Conservation (phyloP, 2,797 vertebrate species). For the Myripristis murdjan region DNA sequence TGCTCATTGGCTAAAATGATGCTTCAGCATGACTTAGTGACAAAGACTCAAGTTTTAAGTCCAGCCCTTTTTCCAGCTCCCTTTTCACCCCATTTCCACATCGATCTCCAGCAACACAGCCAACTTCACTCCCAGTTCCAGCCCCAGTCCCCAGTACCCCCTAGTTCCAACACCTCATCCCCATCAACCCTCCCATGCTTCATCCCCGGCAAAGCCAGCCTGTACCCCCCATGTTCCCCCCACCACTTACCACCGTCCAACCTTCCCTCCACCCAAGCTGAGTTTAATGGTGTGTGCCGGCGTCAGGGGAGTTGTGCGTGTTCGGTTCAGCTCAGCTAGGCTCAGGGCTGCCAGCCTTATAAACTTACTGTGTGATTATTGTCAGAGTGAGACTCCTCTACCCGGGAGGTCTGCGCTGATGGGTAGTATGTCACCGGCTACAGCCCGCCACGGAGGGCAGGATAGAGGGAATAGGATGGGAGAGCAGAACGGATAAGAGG, state of each 20-base stretch:
- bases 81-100: conserved; percentile 60
- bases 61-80: conserved; percentile 38
- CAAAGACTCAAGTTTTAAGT: conserved; percentile 54
- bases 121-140: conserved; percentile 32
- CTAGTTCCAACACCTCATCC: conserved; percentile 54
- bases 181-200: conserved; percentile 74
- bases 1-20: too few species aligned
- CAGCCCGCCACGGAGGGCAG: conserved; percentile 65
- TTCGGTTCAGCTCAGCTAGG: conserved; percentile 75
- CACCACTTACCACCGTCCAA: too few species aligned
- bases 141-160: neutral
- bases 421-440: conserved; percentile 80
- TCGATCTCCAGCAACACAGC: conserved; percentile 66
- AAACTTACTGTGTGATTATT: conserved; percentile 85
- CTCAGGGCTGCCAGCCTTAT: conserved; percentile 77
- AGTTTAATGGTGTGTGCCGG: conserved; percentile 86
- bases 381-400: conserved; percentile 78
- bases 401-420: conserved; percentile 80
- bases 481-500: conserved; percentile 38
- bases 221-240: conserved; percentile 68
- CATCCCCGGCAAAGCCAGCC: conserved; percentile 73
- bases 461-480: conserved; percentile 47
- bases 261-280: conserved; percentile 76
- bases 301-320: conserved; percentile 76
- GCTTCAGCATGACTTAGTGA: too few species aligned